Percentiles rank a stretch among this genome's conserved stretches.
phyloP scores from a whole-genome alignment of 1,140 invertebrate genomes.

The Stratiolaelaps scimitus region DNA sequence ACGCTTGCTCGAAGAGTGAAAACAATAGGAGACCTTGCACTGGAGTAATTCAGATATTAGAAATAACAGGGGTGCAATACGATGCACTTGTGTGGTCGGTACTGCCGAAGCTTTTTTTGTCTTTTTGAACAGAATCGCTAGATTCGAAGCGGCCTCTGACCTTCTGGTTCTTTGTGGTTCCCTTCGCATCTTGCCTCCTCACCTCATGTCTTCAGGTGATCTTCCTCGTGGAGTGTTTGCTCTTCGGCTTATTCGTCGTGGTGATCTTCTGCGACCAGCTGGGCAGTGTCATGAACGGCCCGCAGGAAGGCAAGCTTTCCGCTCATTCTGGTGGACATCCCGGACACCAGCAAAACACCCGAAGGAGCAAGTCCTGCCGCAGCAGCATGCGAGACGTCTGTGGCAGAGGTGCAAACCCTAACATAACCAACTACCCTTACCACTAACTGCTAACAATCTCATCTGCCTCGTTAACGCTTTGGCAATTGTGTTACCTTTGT shows the following conservation, averaged over 20 bases:
- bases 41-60: too few species aligned
- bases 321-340: slow-evolving; percentile 26
- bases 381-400: slow-evolving; percentile 58
- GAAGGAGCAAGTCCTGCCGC: slow-evolving; percentile 30
- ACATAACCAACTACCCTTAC: background rate
- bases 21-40: too few species aligned
- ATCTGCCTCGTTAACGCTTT: too few species aligned
- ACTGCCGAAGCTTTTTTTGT: too few species aligned
- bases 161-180: too few species aligned
- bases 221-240: slow-evolving; percentile 61
- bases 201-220: slow-evolving; percentile 56
- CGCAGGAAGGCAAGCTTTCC: slow-evolving; percentile 4
- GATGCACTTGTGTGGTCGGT: too few species aligned
- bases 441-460: too few species aligned
- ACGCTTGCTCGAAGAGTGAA: too few species aligned
- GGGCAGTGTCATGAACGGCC: slow-evolving; percentile 35
- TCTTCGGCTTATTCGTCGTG: slow-evolving; percentile 79
- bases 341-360: slow-evolving; percentile 17
- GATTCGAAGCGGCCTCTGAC: too few species aligned
- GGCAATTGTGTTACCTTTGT: background rate
- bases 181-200: too few species aligned
- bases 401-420: slow-evolving; percentile 50
- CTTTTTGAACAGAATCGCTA: too few species aligned
- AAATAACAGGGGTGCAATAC: too few species aligned
- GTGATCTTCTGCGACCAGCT: slow-evolving; percentile 80